Conservation (phyloP, 2,888 invertebrate species). For the Rosalia funebris region DNA sequence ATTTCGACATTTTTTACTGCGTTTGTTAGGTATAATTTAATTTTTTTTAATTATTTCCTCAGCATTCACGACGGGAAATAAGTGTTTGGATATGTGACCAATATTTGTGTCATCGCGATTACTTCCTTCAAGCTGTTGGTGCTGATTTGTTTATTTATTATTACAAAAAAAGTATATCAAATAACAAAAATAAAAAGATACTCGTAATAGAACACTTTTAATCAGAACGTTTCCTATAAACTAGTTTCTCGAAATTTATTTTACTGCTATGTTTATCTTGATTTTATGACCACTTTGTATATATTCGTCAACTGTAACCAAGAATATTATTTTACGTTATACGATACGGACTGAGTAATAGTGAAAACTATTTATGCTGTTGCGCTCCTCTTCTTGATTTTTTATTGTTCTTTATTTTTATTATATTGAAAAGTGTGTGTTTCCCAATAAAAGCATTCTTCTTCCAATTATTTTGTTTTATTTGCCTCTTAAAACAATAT, state of each 20-base stretch:
- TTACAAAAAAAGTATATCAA: too few species aligned
- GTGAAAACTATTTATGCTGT: not conserved
- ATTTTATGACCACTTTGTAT: too few species aligned
- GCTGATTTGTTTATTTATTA: too few species aligned
- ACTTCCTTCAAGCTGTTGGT: conserved; percentile 1
- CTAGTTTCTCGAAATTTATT: too few species aligned
- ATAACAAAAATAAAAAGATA: too few species aligned
- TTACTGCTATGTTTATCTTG: too few species aligned
- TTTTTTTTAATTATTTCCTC: conserved; percentile 9
- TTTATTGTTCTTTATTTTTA: not conserved
- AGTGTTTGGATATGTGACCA: conserved; percentile 4
- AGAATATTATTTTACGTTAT: too few species aligned
- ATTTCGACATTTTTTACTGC: conserved; percentile 12
- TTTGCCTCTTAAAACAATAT: too few species aligned
- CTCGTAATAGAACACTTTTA: too few species aligned
- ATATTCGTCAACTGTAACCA: too few species aligned
- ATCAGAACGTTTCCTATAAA: too few species aligned
- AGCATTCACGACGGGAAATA: not conserved
- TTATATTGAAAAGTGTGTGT: not conserved
- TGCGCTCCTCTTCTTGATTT: not conserved
- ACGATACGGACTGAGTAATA: not conserved
- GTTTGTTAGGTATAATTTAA: conserved; percentile 5
- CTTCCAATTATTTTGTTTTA: not conserved
- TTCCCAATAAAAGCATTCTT: not conserved
- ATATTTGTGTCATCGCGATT: conserved; percentile 22